phyloP scores from a whole-genome alignment of 2,888 invertebrate species.

The Coenonympha glycerion region DNA sequence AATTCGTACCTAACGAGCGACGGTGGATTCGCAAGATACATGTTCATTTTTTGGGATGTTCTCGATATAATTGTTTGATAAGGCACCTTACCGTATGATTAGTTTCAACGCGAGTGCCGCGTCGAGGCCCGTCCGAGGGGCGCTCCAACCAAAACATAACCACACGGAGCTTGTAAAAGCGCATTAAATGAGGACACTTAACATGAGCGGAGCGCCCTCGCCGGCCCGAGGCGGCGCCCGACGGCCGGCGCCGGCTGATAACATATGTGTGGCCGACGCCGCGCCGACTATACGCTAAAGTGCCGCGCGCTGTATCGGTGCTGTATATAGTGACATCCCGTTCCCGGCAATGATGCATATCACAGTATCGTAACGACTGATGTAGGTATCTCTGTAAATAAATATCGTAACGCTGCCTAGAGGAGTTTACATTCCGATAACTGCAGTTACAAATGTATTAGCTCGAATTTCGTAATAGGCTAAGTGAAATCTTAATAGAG shows the following conservation, averaged over 20 bases:
- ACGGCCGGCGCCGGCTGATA: neutral
- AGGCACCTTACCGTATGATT: constrained; percentile 10
- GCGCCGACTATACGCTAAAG: neutral
- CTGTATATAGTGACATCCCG: constrained; percentile 53
- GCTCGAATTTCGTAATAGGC: constrained; percentile 29
- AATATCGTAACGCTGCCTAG: constrained; percentile 38
- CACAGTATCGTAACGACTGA: constrained; percentile 63
- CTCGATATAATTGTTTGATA: constrained; percentile 12
- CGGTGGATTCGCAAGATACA: constrained; percentile 22
- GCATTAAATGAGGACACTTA: neutral
- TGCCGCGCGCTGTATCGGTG: constrained; percentile 8
- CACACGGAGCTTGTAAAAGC: neutral
- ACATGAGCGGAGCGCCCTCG: neutral
- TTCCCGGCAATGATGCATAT: constrained; percentile 75
- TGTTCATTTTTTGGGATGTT: constrained; percentile 6
- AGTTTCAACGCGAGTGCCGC: neutral
- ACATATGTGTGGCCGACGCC: neutral
- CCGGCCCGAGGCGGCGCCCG: neutral
- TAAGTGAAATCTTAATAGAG: constrained; percentile 31
- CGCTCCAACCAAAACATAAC: neutral
- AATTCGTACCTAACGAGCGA: constrained; percentile 25
- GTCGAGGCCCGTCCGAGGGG: neutral
- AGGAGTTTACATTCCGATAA: constrained; percentile 18
- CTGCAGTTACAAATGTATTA: constrained; percentile 21
- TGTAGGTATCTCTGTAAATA: constrained; percentile 52